Evolutionary conservation across 2,888 invertebrate genomes (phyloP), one percentile per base, ranked within the genome.

Genomic region (Polydrusus tereticollis): DNA sequence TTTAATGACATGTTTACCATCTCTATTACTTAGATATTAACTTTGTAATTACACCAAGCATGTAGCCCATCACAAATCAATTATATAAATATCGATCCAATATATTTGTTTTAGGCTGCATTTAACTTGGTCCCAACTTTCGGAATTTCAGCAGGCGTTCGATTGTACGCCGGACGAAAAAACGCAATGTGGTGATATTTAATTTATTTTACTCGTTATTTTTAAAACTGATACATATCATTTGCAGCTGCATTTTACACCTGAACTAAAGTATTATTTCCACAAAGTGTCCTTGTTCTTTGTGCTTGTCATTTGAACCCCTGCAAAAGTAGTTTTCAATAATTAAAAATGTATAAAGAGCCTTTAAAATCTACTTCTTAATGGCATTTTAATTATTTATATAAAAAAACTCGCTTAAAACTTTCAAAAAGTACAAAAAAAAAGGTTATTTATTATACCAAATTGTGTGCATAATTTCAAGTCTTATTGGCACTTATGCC

Each of bases 71-170:
- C n/a, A n/a, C n/a, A n/a, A n/a, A n/a, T n/a, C n/a, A n/a, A n/a
- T n/a, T n/a, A n/a, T n/a, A n/a, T n/a, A n/a, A n/a, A n/a, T n/a
- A n/a, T n/a, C n/a, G n/a, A n/a, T n/a, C n/a, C n/a, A n/a, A n/a
- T n/a, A n/a, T n/a, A n/a, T 77, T 75, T 76, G 72, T 82, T 82
- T 69, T 77, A 86, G 86, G 72, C 79, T 86, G 52, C 76, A 83
- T 72, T 74, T 83, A 38, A 77, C 82, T 2, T 81, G 83, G 79
- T 74, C 79, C 3, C 84, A 86, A 74, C 75, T 83, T n/a, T 74
- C 80, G 29, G 78, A 80, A 41, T 85, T 86, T 73, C 72, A 81
- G 36, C 69, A 77, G 38, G 77, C 82, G 2, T 78, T 83, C 10
- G 75, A 78, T 41, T 83, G 83, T 70, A 66, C 65, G 36, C 69